Evolutionary conservation across 2,888 invertebrate species (phyloP), one percentile per base, ranked within the genome.

Genomic region (Merodon equestris): DNA sequence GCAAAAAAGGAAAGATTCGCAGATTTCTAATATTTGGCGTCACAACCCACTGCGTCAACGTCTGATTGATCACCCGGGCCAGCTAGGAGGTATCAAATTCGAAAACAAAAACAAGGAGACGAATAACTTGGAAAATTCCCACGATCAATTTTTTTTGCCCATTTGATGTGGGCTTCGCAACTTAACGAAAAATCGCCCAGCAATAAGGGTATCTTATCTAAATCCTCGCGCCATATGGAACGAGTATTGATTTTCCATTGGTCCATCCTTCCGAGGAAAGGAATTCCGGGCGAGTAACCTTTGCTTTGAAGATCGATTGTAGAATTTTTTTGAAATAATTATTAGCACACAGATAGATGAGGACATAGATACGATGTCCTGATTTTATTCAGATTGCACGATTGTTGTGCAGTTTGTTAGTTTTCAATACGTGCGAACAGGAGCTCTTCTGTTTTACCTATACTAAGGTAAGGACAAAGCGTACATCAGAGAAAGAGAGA

Each of bases 161-260:
- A 54, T 70, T 66, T 48, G 48, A 19, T 53, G 51, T 60, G n/a
- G 12, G n/a, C 14, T 17, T 38, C 5, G 44, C 57, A 17, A 50
- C 18, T 27, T 34, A 10, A 60, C 40, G 40, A 19, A 67, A 56
- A 44, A 42, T 44, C 47, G 53, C n/a, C n/a, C n/a, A n/a, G n/a
- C 36, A 54, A 40, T 51, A 45, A 13, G 13, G 58, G 44, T 66
- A 15, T 45, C 12, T 38, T 18, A 15, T 56, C 57, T 51, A 18
- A 53, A 66, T 66, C 51, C 57, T 44, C 73, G 77, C 77, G 73
- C 77, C 77, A 77, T 77, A 77, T 77, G 77, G 73, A 61, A 56
- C 48, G 50, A 45, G 57, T 77, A 77, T 73, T 67, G 77, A 77
- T 73, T 77, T 64, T 71, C 50, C 38, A 17, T 38, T 19, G 9